Evolutionary conservation across 2,888 invertebrate genomes (phyloP), one percentile per base, ranked within the genome.

Genomic region (Ametastegia equiseti): DNA sequence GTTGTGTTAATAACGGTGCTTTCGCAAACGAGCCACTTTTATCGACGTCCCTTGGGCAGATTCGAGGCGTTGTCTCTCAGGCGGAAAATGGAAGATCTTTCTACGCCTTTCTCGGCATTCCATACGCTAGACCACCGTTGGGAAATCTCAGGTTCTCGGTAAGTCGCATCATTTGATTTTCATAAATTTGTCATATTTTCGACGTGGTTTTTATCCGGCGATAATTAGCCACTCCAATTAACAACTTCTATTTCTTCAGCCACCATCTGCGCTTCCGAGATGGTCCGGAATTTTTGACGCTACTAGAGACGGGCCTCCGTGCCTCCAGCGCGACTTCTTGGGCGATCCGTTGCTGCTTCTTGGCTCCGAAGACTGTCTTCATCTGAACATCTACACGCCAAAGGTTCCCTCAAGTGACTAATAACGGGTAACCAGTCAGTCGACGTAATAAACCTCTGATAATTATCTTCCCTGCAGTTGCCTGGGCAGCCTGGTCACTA

Each of bases 41-140:
- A 50, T 57, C 63, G 60, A 78, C 78, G 27, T n/a, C 63, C 19
- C 63, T 57, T 9, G 78, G 78, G 42, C 78, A 15, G n/a, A 60
- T 78, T 78, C 78, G 60, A 78, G 78, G 78, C 60, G 78, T 63
- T 78, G 78, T 78, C 42, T 78, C 78, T 23, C 39, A 27, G 39
- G 78, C 78, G 13, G 78, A 78, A 78, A 78, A 78, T 63, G 78
- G 78, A 78, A 78, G 78, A 45, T 60, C 57, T 23, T 78, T 63
- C 60, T 27, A 78, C 78, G 57, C 57, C 9, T 78, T 78, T 60
- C 78, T 78, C 6, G 78, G 78, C 2, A 30, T 78, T 60, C 60
- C 60, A 1, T 78, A 78, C 60, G 78, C 78, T n/a, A 60, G n/a
- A n/a, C 39, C 78, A 23, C 78, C 78, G n/a, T 3, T 78, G 57